A percentile compares a stretch with the other conserved stretches of the same genome.
These are phyloP conservation scores for Miniopterus natalensis DNA, from an alignment of 2,113 vertebrate species.

Conservation along the genomic window DNA sequence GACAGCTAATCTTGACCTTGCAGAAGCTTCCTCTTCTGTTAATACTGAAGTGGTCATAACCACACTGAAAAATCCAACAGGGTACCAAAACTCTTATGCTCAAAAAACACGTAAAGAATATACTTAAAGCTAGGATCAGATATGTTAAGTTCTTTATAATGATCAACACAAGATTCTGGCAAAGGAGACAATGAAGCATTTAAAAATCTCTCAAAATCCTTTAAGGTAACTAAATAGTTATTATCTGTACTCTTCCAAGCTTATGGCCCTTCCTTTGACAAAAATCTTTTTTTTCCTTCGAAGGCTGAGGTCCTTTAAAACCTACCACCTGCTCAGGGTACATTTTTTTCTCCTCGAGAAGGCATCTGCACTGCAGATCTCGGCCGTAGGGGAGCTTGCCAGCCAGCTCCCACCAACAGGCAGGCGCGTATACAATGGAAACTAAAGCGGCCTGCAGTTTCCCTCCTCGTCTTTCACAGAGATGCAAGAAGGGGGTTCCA, in stretches of 20 bases:
- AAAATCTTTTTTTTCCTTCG: neutral
- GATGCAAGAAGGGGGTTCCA: constrained; percentile 36
- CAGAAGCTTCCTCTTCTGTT: constrained; percentile 55
- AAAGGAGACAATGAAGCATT: constrained; percentile 14
- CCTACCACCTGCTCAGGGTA: constrained; percentile 75
- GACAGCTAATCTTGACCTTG: constrained; percentile 28
- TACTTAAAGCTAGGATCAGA: neutral
- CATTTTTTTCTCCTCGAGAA: constrained; percentile 8
- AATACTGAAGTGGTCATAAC: constrained; percentile 42
- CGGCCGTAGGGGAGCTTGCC: constrained; percentile 51
- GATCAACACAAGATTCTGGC: neutral
- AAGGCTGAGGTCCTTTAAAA: constrained; percentile 72
- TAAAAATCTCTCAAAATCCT: constrained; percentile 39
- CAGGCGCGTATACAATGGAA: constrained; percentile 70
- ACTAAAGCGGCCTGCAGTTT: constrained; percentile 59
- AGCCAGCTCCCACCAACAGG: constrained; percentile 67
- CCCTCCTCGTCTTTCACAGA: constrained; percentile 57
- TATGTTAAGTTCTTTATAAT: neutral
- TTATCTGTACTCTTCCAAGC: neutral
- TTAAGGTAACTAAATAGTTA: neutral
- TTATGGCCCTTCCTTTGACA: constrained; percentile 5
- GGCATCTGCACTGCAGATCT: constrained; percentile 84
- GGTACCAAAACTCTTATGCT: neutral
- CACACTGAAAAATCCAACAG: constrained; percentile 2
- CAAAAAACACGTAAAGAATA: neutral